These are phyloP conservation scores for Lasioglossum zephyrum DNA, from an alignment of 2,888 invertebrate genomes.

Conservation along the genomic window DNA sequence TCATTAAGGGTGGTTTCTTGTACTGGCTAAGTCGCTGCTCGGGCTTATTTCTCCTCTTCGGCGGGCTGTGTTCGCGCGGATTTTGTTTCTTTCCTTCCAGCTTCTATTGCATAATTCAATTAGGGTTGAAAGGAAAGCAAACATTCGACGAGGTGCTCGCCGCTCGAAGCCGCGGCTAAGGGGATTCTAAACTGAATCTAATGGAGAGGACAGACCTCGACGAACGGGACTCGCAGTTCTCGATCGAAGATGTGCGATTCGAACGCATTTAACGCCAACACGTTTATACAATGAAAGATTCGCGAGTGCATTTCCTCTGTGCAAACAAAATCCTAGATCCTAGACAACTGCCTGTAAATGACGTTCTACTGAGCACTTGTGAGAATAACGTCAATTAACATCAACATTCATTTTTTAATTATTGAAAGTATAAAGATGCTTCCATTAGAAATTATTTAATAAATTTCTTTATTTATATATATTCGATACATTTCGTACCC, in stretches of 20 bases:
- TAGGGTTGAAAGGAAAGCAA: neutral
- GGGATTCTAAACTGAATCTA: neutral
- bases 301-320: no score
- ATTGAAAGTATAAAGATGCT: no score
- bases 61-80: neutral
- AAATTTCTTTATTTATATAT: no score
- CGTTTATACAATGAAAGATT: no score
- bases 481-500: no score
- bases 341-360: no score
- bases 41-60: slow-evolving; percentile 1
- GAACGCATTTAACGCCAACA: neutral
- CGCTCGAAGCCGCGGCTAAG: neutral
- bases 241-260: neutral
- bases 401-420: no score
- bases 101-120: slow-evolving; percentile 26
- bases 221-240: neutral
- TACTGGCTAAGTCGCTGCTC: neutral
- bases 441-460: no score
- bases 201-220: neutral
- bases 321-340: no score
- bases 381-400: no score
- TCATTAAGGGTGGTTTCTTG: slow-evolving; percentile 9
- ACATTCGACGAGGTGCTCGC: neutral
- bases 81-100: slow-evolving; percentile 11
- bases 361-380: no score